Evolutionary conservation across 2,797 vertebrate genomes (phyloP), one percentile per base, ranked within the genome.

Genomic region (Petrocephalus schoutedeni): DNA sequence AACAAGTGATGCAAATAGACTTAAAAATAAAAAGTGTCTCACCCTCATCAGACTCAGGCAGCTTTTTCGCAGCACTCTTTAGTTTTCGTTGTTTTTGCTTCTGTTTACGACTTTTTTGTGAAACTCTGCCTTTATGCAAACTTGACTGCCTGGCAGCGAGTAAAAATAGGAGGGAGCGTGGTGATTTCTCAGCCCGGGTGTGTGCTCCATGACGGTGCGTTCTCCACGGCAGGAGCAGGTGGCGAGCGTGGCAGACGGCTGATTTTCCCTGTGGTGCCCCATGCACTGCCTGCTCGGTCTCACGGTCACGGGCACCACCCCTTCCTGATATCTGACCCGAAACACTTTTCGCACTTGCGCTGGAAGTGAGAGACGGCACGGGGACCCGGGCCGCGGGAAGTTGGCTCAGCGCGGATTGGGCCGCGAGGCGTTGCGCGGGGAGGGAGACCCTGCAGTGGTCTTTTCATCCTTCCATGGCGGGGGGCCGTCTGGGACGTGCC

Each of bases 401-500:
- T 21, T 49, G 86, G 85, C 87, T 85, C 94, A 92, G 93, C 94
- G 92, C 89, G 12, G 91, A 94, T 94, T 93, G 92, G 93, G 89
- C 86, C 9, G 6, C 82, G 86, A 54, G 71, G 86, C 85, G 91
- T 54, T 83, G 45, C n/a, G 51, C n/a, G 51, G 80, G 88, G 88
- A 51, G 54, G 89, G 80, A 59, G 54, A 36, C 23, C 36, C 23
- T 4, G 1, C 36, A 12, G 32, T 23, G 12, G 21, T 53, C 56
- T 45, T 71, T 87, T 82, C 87, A 87, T 57, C 64, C 53, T 16
- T 56, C 53, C 56, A 32, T 51, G 12, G 32, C 32, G 21, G 19
- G 23, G 56, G 45, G 54, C n/a, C 56, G 57, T 83, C 77, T n/a
- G 77, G 80, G 56, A 84, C 14, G 10, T 28, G 32, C 23, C 54